These are phyloP conservation scores for Sus cebifrons DNA, from an alignment of 2,797 vertebrate genomes.

Conservation along the genomic window DNA sequence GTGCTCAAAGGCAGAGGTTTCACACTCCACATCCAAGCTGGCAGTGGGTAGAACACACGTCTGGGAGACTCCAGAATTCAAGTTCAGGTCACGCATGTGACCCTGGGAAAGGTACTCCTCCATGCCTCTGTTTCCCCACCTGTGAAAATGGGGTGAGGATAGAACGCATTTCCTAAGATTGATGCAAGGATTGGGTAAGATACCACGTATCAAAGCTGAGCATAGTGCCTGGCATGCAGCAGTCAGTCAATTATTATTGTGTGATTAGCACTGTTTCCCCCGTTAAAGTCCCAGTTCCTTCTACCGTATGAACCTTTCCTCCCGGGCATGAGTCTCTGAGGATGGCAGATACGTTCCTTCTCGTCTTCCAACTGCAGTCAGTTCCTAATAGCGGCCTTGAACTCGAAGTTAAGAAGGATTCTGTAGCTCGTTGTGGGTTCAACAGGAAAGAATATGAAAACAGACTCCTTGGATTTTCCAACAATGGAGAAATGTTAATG, in stretches of 20 bases:
- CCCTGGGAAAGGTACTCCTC: background rate
- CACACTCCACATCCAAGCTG: constrained; percentile 11
- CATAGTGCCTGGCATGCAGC: background rate
- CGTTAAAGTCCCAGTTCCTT: constrained; percentile 8
- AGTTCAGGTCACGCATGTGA: background rate
- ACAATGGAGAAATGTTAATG: background rate
- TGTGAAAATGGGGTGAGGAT: constrained; percentile 6
- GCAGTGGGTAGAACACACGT: background rate
- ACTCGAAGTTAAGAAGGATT: constrained; percentile 8
- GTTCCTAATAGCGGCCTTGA: background rate
- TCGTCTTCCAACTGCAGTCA: background rate
- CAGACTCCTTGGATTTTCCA: background rate
- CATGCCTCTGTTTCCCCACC: background rate
- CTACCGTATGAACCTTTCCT: background rate
- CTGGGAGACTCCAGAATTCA: constrained; percentile 4
- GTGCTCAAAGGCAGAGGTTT: constrained; percentile 60
- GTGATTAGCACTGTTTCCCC: background rate
- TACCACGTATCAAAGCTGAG: background rate
- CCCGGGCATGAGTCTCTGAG: background rate
- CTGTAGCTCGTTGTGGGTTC: background rate
- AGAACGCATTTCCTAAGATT: background rate
- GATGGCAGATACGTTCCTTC: background rate
- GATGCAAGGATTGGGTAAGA: background rate
- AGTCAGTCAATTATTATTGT: background rate
- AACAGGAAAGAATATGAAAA: background rate